These are phyloP conservation scores for Molanna angustata DNA, from an alignment of 2,888 invertebrate species.

Conservation along the genomic window DNA sequence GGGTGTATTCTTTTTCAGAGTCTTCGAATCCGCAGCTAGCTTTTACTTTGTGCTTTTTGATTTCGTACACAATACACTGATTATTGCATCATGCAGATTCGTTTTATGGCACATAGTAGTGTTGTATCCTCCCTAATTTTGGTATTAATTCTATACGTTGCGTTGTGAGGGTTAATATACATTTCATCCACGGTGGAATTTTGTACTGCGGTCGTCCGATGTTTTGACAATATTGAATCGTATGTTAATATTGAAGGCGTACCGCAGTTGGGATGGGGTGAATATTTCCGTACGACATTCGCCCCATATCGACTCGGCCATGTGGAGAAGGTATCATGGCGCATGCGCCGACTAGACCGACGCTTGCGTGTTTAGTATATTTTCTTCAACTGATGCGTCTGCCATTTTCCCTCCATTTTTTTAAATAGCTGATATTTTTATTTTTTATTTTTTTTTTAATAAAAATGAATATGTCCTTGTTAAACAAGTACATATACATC, in stretches of 20 bases:
- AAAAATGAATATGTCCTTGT: too few species aligned
- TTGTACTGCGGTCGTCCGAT: background rate
- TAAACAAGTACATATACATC: too few species aligned
- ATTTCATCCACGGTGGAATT: background rate
- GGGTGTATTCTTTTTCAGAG: too few species aligned
- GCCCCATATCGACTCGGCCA: conserved; percentile 28
- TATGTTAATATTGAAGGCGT: background rate
- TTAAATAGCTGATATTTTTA: too few species aligned
- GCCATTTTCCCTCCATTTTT: too few species aligned
- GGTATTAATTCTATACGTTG: background rate
- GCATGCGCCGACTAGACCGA: conserved; percentile 18
- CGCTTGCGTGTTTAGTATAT: conserved; percentile 6
- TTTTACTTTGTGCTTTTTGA: too few species aligned
- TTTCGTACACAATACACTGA: too few species aligned
- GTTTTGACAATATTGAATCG: too few species aligned
- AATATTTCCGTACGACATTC: background rate
- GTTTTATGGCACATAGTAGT: background rate
- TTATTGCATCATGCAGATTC: too few species aligned
- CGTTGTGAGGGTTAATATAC: conserved; percentile 4
- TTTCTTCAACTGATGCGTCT: background rate
- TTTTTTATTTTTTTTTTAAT: too few species aligned
- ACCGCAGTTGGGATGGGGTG: background rate
- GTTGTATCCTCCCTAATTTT: conserved; percentile 5
- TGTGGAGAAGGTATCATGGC: conserved; percentile 14
- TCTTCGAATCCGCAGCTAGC: too few species aligned